These are phyloP conservation scores for Siderastrea radians DNA, from an alignment of 92 coral and sea anemone species.

Conservation along the genomic window DNA sequence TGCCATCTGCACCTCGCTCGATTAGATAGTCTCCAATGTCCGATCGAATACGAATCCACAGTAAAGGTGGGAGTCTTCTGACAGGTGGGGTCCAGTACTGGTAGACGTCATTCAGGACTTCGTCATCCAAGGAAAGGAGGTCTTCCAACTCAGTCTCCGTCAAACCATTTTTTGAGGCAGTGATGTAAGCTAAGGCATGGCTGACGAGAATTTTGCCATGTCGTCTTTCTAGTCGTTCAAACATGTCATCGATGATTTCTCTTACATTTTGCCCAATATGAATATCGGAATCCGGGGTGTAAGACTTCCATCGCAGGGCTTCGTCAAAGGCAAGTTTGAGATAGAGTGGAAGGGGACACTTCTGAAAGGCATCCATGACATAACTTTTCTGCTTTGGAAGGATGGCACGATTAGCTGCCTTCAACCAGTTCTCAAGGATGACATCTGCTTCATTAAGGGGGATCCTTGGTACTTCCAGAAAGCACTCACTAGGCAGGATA, in stretches of 20 bases:
- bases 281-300: slow-evolving; percentile 79
- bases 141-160: slow-evolving; percentile 96
- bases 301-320: slow-evolving; percentile 96
- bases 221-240: slow-evolving; percentile 85
- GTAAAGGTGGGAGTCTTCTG: slow-evolving; percentile 94
- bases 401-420: slow-evolving; percentile 76
- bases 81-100: slow-evolving; percentile 99
- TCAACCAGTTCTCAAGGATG: slow-evolving; percentile 90
- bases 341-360: slow-evolving; percentile 93
- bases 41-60: slow-evolving; percentile 96
- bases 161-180: slow-evolving; percentile 94
- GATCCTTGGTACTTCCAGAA: slow-evolving; percentile 90
- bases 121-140: slow-evolving; percentile 96
- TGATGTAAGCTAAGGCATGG: slow-evolving; percentile 91
- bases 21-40: slow-evolving; percentile 94
- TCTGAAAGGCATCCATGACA: slow-evolving; percentile 80
- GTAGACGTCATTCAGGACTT: slow-evolving; percentile 95
- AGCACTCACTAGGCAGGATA: slow-evolving; percentile 74
- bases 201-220: slow-evolving; percentile 94
- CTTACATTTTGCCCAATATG: slow-evolving; percentile 80
- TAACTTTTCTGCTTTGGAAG: slow-evolving; percentile 79
- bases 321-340: slow-evolving; percentile 96
- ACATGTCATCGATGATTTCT: slow-evolving; percentile 89
- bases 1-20: slow-evolving; percentile 97
- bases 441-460: slow-evolving; percentile 87